Evolutionary conservation across 1,140 invertebrate species (phyloP).

Genomic region (Tribolium castaneum): DNA sequence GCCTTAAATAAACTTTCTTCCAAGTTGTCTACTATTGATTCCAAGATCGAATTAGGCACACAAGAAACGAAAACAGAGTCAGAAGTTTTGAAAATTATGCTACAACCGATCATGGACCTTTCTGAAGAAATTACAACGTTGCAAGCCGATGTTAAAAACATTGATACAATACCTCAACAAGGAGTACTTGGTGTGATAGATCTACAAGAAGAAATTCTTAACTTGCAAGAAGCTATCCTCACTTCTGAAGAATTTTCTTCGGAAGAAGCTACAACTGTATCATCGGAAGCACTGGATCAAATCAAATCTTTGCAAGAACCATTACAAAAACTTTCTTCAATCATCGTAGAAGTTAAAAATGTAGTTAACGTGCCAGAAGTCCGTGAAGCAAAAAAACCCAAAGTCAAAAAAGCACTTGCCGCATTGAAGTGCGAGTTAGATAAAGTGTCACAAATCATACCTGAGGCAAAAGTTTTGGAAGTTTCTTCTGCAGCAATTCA

Average conservation of each 20-base stretch:
- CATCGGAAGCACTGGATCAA: background rate
- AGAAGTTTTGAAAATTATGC: constrained; percentile 9
- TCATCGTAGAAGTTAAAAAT: constrained; percentile 27
- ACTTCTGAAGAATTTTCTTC: constrained; percentile 14
- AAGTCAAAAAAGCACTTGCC: constrained; percentile 16
- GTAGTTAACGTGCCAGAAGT: constrained; percentile 30
- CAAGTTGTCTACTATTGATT: background rate
- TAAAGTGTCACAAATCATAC: constrained; percentile 17
- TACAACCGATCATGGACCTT: constrained; percentile 18
- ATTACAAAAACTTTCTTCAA: constrained; percentile 38
- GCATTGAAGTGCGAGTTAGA: constrained; percentile 32
- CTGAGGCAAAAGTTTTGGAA: background rate
- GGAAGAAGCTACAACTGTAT: background rate
- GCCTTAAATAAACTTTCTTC: constrained; percentile 23
- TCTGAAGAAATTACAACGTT: constrained; percentile 2
- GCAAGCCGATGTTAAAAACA: constrained; percentile 10
- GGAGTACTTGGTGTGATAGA: background rate
- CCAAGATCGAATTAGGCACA: background rate
- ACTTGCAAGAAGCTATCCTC: background rate
- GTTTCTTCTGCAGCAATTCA: background rate
- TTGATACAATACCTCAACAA: constrained; percentile 7
- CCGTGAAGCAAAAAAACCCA: background rate
- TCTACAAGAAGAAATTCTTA: constrained; percentile 1
- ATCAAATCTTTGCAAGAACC: constrained; percentile 30
- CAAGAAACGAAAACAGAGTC: background rate